A percentile compares a stretch with the other conserved stretches of the same genome.
Conservation (phyloP, 2,797 vertebrate species). For the Nyctibius grandis region DNA sequence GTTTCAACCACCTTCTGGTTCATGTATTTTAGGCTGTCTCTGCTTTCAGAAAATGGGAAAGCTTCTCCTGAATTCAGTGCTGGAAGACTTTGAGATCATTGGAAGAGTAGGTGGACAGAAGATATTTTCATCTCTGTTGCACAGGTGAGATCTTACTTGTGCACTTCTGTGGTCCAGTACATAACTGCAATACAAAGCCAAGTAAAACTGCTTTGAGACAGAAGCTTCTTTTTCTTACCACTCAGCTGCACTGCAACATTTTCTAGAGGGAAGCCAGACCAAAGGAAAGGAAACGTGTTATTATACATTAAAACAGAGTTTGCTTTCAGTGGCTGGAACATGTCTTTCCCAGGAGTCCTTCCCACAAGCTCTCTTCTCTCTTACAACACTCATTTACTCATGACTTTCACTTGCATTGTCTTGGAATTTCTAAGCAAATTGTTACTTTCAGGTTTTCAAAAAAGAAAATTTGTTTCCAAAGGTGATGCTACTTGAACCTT, state of each 20-base stretch:
- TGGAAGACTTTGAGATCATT: background rate
- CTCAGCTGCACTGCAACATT: background rate
- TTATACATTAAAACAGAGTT: conserved; percentile 13
- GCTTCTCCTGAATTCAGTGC: background rate
- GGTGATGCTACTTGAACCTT: background rate
- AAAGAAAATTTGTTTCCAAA: background rate
- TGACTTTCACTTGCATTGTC: background rate
- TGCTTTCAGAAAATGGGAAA: background rate
- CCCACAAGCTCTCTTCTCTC: background rate
- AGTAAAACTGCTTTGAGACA: background rate
- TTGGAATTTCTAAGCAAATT: background rate
- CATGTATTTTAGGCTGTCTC: background rate
- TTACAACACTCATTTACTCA: background rate
- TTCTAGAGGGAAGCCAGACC: background rate
- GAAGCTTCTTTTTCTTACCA: background rate
- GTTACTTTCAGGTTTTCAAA: background rate
- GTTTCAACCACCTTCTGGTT: background rate
- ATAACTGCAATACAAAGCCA: background rate
- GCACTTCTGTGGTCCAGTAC: background rate
- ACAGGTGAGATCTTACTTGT: background rate
- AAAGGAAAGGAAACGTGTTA: background rate
- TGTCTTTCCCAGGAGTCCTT: background rate
- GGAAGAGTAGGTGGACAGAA: background rate
- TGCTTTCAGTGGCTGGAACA: conserved; percentile 5
- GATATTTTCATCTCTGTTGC: background rate